Evolutionary conservation across 1,140 invertebrate species (phyloP).

Genomic region (Meloidogyne floridensis): DNA sequence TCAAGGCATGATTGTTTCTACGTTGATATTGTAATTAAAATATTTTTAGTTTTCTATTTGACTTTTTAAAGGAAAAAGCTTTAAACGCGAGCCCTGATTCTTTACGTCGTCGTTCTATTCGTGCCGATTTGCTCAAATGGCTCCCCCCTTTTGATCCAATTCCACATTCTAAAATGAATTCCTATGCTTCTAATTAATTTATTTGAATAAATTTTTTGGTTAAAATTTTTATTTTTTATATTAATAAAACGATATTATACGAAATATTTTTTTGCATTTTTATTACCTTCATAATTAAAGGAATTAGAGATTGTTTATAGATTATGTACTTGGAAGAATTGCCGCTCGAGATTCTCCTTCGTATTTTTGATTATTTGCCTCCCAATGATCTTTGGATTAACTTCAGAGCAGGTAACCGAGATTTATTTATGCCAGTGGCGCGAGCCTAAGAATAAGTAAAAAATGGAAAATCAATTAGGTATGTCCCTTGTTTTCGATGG

Average conservation of each 20-base stretch:
- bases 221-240: neutral
- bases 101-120: conserved; percentile 37
- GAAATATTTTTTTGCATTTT: conserved; percentile 13
- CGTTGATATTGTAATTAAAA: conserved; percentile 42
- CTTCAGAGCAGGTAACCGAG: conserved; percentile 8
- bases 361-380: conserved; percentile 32
- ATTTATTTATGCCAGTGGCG: too few species aligned
- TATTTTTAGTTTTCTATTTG: conserved; percentile 31
- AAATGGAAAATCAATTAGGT: too few species aligned
- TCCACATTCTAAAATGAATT: conserved; percentile 42
- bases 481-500: too few species aligned
- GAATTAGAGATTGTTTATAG: neutral
- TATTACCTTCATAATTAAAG: neutral
- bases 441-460: too few species aligned
- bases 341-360: conserved; percentile 30
- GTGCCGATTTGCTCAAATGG: conserved; percentile 37
- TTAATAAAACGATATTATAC: neutral
- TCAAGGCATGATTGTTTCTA: conserved; percentile 42
- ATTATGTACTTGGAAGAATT: conserved; percentile 34
- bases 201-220: conserved; percentile 12
- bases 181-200: conserved; percentile 31
- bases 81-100: conserved; percentile 35
- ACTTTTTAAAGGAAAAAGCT: conserved; percentile 44
- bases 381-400: conserved; percentile 31
- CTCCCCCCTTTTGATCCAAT: conserved; percentile 29